A percentile compares a stretch with the other conserved stretches of the same genome.
phyloP scores from a whole-genome alignment of 2,888 invertebrate species.

The Papilio gigon region DNA sequence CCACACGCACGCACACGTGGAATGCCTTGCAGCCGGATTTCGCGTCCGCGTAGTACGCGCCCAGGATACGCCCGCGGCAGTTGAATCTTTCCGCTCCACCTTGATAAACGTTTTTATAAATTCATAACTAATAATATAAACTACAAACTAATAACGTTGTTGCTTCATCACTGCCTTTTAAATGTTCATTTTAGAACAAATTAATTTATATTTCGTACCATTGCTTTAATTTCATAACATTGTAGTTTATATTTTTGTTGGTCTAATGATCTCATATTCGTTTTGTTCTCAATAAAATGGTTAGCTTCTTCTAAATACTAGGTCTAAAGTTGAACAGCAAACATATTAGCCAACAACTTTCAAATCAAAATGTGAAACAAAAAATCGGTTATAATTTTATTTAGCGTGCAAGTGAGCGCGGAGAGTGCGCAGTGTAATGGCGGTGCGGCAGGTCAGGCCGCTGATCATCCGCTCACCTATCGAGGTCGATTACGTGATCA shows the following conservation, averaged over 20 bases:
- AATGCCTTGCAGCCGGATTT: conserved; percentile 95
- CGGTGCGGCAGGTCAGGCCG: conserved; percentile 43
- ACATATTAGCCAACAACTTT: neutral
- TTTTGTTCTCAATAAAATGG: neutral
- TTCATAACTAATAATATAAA: too few relatives aligned
- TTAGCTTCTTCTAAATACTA: too few relatives aligned
- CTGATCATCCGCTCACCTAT: conserved; percentile 43
- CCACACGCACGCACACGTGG: conserved; percentile 93
- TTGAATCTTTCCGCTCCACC: conserved; percentile 85
- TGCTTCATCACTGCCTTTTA: neutral
- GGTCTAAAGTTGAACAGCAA: too few relatives aligned
- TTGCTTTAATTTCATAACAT: neutral
- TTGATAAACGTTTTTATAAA: conserved; percentile 45
- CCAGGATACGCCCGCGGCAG: conserved; percentile 92
- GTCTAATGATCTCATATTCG: neutral
- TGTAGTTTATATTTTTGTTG: neutral
- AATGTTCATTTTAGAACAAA: neutral
- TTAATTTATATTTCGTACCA: neutral
- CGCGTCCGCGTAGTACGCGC: conserved; percentile 93
- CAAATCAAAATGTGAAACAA: conserved; percentile 3
- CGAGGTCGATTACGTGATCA: conserved; percentile 50
- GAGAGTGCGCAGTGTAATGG: conserved; percentile 10
- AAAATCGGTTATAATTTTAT: conserved; percentile 9
- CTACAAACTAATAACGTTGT: too few relatives aligned
- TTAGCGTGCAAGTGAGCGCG: neutral